Evolutionary conservation across 2,888 invertebrate genomes (phyloP).

Genomic region (Nomada hirtipes): DNA sequence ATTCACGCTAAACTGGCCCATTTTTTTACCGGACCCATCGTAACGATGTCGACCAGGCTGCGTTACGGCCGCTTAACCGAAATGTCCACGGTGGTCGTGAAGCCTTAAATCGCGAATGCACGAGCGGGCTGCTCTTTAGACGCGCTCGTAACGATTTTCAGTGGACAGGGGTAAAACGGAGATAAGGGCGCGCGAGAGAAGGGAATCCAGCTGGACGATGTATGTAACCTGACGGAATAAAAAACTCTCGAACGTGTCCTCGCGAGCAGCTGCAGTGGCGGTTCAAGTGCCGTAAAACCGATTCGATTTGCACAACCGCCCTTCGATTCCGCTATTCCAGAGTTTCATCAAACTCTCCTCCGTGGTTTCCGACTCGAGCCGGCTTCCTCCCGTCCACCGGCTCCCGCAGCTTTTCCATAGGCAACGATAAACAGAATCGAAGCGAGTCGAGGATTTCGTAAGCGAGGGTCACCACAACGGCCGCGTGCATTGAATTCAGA

Average conservation of each 20-base stretch:
- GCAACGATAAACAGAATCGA: neutral
- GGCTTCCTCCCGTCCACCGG: slow-evolving; percentile 35
- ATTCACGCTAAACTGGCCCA: slow-evolving; percentile 35
- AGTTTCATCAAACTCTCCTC: slow-evolving; percentile 55
- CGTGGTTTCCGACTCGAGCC: slow-evolving; percentile 10
- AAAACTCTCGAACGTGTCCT: slow-evolving; percentile 49
- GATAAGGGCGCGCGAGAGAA: neutral
- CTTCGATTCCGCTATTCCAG: slow-evolving; percentile 25
- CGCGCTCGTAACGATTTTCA: neutral
- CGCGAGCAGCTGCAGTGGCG: slow-evolving; percentile 11
- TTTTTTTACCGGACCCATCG: slow-evolving; percentile 32
- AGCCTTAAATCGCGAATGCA: neutral
- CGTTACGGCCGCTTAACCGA: slow-evolving; percentile 37
- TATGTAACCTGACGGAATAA: slow-evolving; percentile 37
- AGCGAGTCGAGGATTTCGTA: neutral
- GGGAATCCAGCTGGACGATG: slow-evolving; percentile 41
- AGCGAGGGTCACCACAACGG: neutral
- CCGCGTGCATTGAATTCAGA: too few relatives aligned
- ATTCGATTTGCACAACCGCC: slow-evolving; percentile 66
- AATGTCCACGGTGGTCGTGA: slow-evolving; percentile 22
- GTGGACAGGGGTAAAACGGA: neutral
- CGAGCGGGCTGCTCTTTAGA: neutral
- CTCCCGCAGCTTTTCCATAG: slow-evolving; percentile 39
- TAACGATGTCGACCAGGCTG: slow-evolving; percentile 17
- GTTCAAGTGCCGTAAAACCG: slow-evolving; percentile 61